Conservation (phyloP, 2,888 invertebrate genomes). For the Stratiomys singularior region DNA sequence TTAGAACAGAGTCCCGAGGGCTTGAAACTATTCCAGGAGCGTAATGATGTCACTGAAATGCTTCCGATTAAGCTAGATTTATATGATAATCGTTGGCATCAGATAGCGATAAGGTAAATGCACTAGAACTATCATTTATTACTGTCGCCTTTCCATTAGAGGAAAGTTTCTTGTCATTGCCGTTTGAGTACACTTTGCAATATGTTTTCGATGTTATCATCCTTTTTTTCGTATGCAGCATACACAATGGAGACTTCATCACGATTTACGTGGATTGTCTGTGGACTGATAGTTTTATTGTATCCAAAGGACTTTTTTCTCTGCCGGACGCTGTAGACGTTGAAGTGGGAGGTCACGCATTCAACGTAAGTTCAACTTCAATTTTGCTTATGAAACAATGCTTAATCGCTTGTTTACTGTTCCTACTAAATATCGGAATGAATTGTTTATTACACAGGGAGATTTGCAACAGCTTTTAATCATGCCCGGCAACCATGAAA, state of each 20-base stretch:
- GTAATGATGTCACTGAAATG: constrained; percentile 65
- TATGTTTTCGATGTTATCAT: constrained; percentile 33
- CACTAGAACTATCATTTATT: constrained; percentile 9
- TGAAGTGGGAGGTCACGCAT: constrained; percentile 64
- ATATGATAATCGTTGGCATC: constrained; percentile 66
- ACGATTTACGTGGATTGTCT: constrained; percentile 64
- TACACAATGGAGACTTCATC: constrained; percentile 65
- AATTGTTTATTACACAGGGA: constrained; percentile 56
- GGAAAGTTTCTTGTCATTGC: neutral
- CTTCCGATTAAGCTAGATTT: constrained; percentile 65
- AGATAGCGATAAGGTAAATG: constrained; percentile 64
- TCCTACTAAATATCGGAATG: neutral
- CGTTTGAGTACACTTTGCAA: neutral
- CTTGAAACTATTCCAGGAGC: constrained; percentile 63
- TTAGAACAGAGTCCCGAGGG: constrained; percentile 63
- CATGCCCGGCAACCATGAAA: constrained; percentile 63
- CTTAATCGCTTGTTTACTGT: neutral
- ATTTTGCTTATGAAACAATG: neutral
- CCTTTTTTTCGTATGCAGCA: constrained; percentile 55
- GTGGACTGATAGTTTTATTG: constrained; percentile 65
- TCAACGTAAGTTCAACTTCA: constrained; percentile 61
- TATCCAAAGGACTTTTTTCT: constrained; percentile 63
- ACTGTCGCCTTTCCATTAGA: neutral
- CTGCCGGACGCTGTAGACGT: constrained; percentile 63
- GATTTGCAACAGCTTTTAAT: constrained; percentile 63